These are phyloP conservation scores for Phalacrocorax aristotelis DNA, from an alignment of 2,113 vertebrate genomes.

Conservation along the genomic window DNA sequence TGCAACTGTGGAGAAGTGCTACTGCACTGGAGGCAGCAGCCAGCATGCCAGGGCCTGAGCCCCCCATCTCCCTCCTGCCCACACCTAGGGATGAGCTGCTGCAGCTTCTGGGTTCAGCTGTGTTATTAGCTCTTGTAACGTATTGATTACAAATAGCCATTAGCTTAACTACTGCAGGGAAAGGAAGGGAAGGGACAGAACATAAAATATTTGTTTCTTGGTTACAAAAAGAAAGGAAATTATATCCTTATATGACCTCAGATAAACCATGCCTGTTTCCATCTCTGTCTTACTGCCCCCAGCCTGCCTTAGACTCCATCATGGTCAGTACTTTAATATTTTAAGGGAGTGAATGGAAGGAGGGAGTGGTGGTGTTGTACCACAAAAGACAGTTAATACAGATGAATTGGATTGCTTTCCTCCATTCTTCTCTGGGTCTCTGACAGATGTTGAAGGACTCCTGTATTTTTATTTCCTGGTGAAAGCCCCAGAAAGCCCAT, in stretches of 20 bases:
- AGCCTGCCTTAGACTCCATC: background rate
- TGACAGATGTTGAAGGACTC: background rate
- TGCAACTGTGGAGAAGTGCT: background rate
- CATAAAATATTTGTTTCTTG: background rate
- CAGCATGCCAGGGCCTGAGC: background rate
- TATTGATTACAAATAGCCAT: background rate
- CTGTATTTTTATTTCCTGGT: conserved; percentile 24
- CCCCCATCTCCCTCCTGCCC: background rate
- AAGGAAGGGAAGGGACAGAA: background rate
- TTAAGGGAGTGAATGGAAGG: background rate
- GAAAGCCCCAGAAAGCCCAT: conserved; percentile 21
- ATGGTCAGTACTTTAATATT: background rate
- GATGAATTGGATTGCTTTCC: background rate
- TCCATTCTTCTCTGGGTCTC: background rate
- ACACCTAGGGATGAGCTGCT: background rate
- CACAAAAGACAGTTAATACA: background rate
- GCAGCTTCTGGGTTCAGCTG: background rate
- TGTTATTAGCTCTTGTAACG: background rate
- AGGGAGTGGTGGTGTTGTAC: background rate
- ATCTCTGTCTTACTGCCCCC: background rate
- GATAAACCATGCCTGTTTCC: background rate
- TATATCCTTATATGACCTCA: background rate
- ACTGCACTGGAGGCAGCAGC: background rate
- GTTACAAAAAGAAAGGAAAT: background rate
- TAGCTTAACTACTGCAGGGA: background rate